phyloP scores from a whole-genome alignment of 53 echinoderm and acorn worm species.

The Hippasteria phrygiana region DNA sequence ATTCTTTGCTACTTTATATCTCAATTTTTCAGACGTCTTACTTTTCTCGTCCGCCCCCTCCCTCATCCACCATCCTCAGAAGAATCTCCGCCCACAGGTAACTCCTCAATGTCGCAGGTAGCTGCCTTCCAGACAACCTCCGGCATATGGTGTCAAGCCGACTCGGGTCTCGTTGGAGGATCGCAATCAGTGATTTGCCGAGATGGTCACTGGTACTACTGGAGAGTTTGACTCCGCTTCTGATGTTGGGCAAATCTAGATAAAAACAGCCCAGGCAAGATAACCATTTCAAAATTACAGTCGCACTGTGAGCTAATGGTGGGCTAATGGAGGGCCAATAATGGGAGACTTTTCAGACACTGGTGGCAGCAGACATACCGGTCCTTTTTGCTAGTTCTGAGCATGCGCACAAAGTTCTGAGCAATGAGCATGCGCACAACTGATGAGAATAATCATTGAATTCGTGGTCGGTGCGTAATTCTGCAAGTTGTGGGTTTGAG shows the following conservation, averaged over 20 bases:
- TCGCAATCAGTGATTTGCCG: slow-evolving; percentile 69
- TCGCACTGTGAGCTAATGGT: background rate
- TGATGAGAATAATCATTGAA: too few relatives aligned
- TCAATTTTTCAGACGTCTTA: slow-evolving; percentile 51
- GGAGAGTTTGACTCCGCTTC: slow-evolving; percentile 58
- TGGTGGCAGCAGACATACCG: too few relatives aligned
- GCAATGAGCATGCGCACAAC: too few relatives aligned
- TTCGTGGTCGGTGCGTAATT: too few relatives aligned
- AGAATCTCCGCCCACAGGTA: slow-evolving; percentile 79
- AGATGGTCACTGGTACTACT: slow-evolving; percentile 78
- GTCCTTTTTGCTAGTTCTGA: too few relatives aligned
- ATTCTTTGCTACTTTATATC: too few relatives aligned
- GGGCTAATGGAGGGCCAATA: too few relatives aligned
- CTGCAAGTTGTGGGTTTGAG: too few relatives aligned
- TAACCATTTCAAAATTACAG: background rate
- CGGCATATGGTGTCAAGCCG: slow-evolving; percentile 71
- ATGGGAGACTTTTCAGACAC: too few relatives aligned
- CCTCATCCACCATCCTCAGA: slow-evolving; percentile 59
- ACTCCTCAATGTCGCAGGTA: slow-evolving; percentile 73
- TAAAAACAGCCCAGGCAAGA: background rate
- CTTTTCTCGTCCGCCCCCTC: slow-evolving; percentile 55
- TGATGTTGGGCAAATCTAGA: background rate
- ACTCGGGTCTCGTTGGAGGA: slow-evolving; percentile 74
- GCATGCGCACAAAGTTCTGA: too few relatives aligned
- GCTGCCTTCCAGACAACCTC: slow-evolving; percentile 70